Evolutionary conservation across 2,113 vertebrate species (phyloP), one percentile per base, ranked within the genome.

Genomic region (Oryzias celebensis): DNA sequence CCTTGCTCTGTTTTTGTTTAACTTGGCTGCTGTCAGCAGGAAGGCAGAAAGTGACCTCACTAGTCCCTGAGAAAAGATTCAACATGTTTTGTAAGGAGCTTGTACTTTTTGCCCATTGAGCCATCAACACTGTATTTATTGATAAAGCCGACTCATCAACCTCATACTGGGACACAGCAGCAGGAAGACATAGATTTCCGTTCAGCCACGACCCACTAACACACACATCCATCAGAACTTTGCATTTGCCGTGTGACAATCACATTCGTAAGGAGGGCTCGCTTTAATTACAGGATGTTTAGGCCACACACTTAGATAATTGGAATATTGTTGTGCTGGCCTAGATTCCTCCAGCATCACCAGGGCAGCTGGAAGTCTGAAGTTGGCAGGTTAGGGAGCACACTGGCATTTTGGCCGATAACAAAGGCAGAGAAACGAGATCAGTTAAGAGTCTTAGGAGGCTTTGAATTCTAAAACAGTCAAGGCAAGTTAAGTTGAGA

Each of bases 351-450:
- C 44, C 67, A 56, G 60, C 58, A 77, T 71, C 61, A 75, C 65
- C 52, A 28, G 53, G 45, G 61, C 48, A 65, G 58, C 60, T 65
- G 18, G 20, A 78, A 76, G 71, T 71, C 69, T 53, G 15, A 68
- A 45, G 51, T 65, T 81, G 75, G 68, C 72, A 72, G 74, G 71
- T 74, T 48, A 46, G 51, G 41, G 61, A 47, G 55, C 22, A 45
- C 52, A 17, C 54, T 31, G 52, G 68, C 71, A 81, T 83, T 53
- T 80, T 74, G 83, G 55, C 31, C 71, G 85, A 86, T 85, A 77
- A 79, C 73, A 20, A 54, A 62, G 24, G 18, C 20, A 65, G 65
- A 67, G 66, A 62, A 74, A 61, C 50, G 53, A 56, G 73, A 73
- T 82, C 51, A 74, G 22, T 36, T 74, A 22, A 48, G 72, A 58